Evolutionary conservation across 2,888 invertebrate species (phyloP), one percentile per base, ranked within the genome.

Genomic region (Onthophagus sagittarius): DNA sequence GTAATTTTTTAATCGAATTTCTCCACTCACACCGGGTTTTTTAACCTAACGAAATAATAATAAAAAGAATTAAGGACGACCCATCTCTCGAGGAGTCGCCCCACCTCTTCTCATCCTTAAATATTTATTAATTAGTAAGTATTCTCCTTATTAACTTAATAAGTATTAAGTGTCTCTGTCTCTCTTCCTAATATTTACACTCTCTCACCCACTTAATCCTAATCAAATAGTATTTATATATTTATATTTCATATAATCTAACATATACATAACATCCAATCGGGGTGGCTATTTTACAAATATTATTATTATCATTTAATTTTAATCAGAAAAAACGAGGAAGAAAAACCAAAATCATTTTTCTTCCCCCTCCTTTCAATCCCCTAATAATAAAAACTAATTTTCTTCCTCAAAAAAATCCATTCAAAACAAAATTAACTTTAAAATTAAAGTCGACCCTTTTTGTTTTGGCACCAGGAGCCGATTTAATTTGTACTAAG

Each of bases 381-480:
- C 23, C 23, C 23, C n/a, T n/a, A n/a, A 0, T 15, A 69, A 63
- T 32, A 11, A 15, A 62, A 70, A 62, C 13, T 63, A 39, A 32
- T 71, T 71, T 65, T 71, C 5, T 63, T 64, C 33, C 13, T 5
- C 23, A 67, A 23, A 62, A 39, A 39, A 15, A 64, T 33, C 15
- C 23, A 39, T 14, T 63, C 6, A 63, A 33, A 70, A 62, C 62
- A 62, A 33, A 39, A 62, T n/a, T n/a, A n/a, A n/a, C n/a, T n/a
- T n/a, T 62, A 69, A 39, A 69, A 62, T 13, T 15, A 1, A 7
- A 11, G 9, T 70, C 70, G 70, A 70, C 70, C 62, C 31, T 62
- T 53, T 53, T 53, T 53, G n/a, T n/a, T 53, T 53, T 53, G 39
- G 39, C 39, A 53, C 39, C 39, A 11, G 39, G 39, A 53, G 39